Conservation (phyloP, 2,888 invertebrate species). For the Oxyteleia sp. region DNA sequence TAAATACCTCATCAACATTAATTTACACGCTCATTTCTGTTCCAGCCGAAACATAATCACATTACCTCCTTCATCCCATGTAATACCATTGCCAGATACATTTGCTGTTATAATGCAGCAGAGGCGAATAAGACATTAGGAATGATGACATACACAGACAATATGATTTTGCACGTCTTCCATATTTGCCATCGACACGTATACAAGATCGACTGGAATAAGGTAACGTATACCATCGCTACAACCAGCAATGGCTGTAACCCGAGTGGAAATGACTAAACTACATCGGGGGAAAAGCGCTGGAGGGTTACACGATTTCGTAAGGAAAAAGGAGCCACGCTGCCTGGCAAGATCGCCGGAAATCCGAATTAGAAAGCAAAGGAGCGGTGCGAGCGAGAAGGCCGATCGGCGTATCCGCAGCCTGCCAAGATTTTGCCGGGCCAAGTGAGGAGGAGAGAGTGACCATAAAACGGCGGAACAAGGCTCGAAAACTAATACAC, state of each 20-base stretch:
- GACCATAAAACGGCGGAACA: constrained; percentile 74
- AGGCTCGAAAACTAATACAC: constrained; percentile 80
- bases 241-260: constrained; percentile 72
- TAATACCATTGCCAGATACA: constrained; percentile 48
- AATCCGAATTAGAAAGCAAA: constrained; percentile 55
- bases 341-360: constrained; percentile 42
- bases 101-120: constrained; percentile 50
- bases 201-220: constrained; percentile 69
- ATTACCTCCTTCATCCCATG: constrained; percentile 45
- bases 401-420: constrained; percentile 26
- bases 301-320: too few relatives aligned
- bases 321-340: constrained; percentile 45
- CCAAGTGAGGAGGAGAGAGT: constrained; percentile 55
- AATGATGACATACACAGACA: constrained; percentile 67
- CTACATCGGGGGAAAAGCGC: constrained; percentile 62
- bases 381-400: not conserved
- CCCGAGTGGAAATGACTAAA: constrained; percentile 72
- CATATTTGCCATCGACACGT: constrained; percentile 73
- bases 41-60: constrained; percentile 26
- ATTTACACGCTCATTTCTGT: constrained; percentile 16
- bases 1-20: too few relatives aligned
- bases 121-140: constrained; percentile 66
- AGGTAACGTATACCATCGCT: constrained; percentile 74
- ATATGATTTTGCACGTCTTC: constrained; percentile 73
- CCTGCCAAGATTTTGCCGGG: constrained; percentile 70